Evolutionary conservation across 2,888 invertebrate genomes (phyloP), one percentile per base, ranked within the genome.

Genomic region (Cerceris ruficornis): DNA sequence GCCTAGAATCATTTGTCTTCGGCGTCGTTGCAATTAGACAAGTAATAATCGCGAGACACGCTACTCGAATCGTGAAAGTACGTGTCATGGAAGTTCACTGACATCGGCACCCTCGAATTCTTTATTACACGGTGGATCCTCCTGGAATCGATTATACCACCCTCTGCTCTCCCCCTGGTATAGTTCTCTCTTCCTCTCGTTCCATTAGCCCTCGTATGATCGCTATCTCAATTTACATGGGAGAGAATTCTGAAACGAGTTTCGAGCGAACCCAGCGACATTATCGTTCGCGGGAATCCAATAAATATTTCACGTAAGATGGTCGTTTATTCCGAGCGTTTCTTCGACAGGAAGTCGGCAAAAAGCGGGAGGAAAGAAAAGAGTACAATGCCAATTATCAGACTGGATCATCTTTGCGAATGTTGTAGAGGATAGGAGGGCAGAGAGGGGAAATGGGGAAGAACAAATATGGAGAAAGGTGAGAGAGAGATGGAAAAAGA

Each of bases 91-190:
- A 28, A 28, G 28, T 28, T 28, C 28, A 28, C 28, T 28, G 28
- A 28, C 28, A 28, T 28, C 28, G 28, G 28, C 28, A 28, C 28
- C 28, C 28, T 28, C 28, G 28, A 28, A 28, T 50, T 50, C n/a
- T 7, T 13, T n/a, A 50, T n/a, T 50, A 50, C 50, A 50, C n/a
- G n/a, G n/a, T 50, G 50, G 50, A 50, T 50, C n/a, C 50, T 11
- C n/a, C n/a, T n/a, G 50, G n/a, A n/a, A 50, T 50, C 50, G 50
- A 50, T 50, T 50, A 50, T n/a, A 50, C n/a, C n/a, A 46, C 28
- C 28, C 28, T 28, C 28, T 28, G 1, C 28, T 28, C 28, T 28
- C 28, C 28, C 28, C 28, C 28, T 28, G 28, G 28, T 28, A 28
- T 28, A 28, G 28, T 28, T 28, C 28, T 28, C 28, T 28, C 28